phyloP scores from a whole-genome alignment of 2,888 invertebrate genomes.

The Caenorhabditis wallacei region DNA sequence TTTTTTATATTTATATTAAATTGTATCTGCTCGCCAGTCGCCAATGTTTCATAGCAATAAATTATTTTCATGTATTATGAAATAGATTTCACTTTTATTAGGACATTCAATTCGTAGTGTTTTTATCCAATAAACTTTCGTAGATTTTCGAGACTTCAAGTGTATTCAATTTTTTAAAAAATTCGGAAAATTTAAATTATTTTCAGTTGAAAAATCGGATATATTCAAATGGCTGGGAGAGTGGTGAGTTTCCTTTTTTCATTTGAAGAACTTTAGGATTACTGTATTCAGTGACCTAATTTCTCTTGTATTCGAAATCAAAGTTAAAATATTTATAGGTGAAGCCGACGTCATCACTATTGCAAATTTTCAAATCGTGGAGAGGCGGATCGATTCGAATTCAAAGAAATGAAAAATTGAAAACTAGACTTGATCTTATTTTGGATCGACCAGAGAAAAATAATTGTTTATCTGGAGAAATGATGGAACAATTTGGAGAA shows the following conservation, averaged over 20 bases:
- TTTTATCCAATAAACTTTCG: conserved; percentile 34
- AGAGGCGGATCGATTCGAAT: conserved; percentile 49
- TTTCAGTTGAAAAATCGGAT: too few species aligned
- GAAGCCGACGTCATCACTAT: conserved; percentile 31
- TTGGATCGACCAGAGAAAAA: conserved; percentile 70
- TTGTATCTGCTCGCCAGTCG: conserved; percentile 4
- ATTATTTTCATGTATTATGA: conserved; percentile 44
- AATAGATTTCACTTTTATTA: background rate
- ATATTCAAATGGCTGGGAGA: conserved; percentile 34
- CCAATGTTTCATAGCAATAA: conserved; percentile 61
- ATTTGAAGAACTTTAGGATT: background rate
- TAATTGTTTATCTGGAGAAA: conserved; percentile 69
- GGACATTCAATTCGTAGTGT: background rate
- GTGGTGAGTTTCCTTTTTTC: conserved; percentile 26
- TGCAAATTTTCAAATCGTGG: conserved; percentile 49
- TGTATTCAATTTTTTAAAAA: too few species aligned
- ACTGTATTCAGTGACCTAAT: too few species aligned
- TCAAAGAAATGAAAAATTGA: conserved; percentile 24
- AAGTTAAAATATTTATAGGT: conserved; percentile 14
- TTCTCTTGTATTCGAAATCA: too few species aligned
- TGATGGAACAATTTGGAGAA: conserved; percentile 66
- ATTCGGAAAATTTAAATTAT: too few species aligned
- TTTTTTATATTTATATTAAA: conserved; percentile 31
- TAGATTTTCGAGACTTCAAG: conserved; percentile 20
- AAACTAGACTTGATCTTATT: conserved; percentile 54